Percentiles rank a stretch among this genome's conserved stretches.
Conservation (phyloP, 1,140 invertebrate genomes). For the Drosophila sulfurigaster region DNA sequence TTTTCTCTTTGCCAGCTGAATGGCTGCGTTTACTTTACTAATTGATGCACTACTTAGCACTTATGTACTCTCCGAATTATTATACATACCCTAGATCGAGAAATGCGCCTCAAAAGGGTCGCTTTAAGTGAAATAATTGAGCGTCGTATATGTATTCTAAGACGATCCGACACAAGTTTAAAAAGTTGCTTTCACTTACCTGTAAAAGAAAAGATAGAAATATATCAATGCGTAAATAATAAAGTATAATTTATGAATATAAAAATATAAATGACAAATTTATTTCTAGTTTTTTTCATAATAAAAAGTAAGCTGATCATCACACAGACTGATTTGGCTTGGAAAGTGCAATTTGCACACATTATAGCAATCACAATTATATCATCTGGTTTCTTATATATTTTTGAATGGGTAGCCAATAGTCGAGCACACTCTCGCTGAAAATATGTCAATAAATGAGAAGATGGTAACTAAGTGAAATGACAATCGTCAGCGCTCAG, state of each 20-base stretch:
- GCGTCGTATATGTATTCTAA: no score
- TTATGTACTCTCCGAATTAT: constrained; percentile 72
- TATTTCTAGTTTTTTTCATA: not conserved
- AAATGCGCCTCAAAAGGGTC: not conserved
- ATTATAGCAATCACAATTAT: no score
- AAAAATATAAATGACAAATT: not conserved
- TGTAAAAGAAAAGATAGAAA: not conserved
- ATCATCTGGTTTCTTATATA: not conserved
- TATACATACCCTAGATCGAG: not conserved
- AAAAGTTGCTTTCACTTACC: no score
- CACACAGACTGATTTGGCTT: no score
- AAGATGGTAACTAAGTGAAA: constrained; percentile 37
- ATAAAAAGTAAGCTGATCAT: not conserved
- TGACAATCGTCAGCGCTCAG: constrained; percentile 10
- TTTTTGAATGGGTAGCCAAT: not conserved
- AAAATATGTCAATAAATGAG: constrained; percentile 31
- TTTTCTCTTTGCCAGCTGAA: constrained; percentile 71
- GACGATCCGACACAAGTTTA: not conserved
- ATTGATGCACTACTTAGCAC: constrained; percentile 73
- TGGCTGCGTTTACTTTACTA: constrained; percentile 78
- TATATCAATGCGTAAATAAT: not conserved
- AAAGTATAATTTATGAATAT: no score
- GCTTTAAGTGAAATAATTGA: not conserved
- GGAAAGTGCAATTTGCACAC: no score
- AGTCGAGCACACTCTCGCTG: not conserved